Percentiles rank a stretch among this genome's conserved stretches.
Conservation (phyloP, 1,140 invertebrate genomes). For the Caenorhabditis latens region DNA sequence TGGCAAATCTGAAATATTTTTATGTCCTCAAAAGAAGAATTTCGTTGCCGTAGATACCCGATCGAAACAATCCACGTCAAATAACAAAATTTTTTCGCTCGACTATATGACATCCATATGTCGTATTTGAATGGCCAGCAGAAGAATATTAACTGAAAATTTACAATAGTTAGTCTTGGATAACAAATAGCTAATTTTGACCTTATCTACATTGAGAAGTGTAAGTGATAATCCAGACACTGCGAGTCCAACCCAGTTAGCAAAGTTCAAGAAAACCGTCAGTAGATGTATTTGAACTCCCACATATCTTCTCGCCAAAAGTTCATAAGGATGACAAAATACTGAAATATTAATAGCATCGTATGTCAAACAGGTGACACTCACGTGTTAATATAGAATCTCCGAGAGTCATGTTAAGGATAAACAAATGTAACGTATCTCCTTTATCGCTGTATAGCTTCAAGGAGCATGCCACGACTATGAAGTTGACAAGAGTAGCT, state of each 20-base stretch:
- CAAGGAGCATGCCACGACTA: slow-evolving; percentile 76
- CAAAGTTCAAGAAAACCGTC: slow-evolving; percentile 71
- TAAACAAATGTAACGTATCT: slow-evolving; percentile 77
- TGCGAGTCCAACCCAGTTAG: slow-evolving; percentile 76
- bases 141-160: slow-evolving; percentile 73
- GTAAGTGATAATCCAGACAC: slow-evolving; percentile 77
- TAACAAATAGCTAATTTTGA: background rate
- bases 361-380: background rate
- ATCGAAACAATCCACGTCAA: slow-evolving; percentile 75
- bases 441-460: slow-evolving; percentile 75
- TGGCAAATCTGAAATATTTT: slow-evolving; percentile 12
- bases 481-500: slow-evolving; percentile 74
- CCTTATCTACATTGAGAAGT: slow-evolving; percentile 75
- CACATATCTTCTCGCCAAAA: slow-evolving; percentile 75
- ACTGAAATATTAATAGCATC: slow-evolving; percentile 65
- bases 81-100: slow-evolving; percentile 72
- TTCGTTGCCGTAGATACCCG: slow-evolving; percentile 63
- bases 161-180: background rate
- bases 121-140: slow-evolving; percentile 76
- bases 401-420: slow-evolving; percentile 77
- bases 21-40: background rate
- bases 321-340: slow-evolving; percentile 77
- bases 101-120: slow-evolving; percentile 74
- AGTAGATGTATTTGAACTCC: slow-evolving; percentile 72
- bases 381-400: slow-evolving; percentile 75